Percentiles rank a stretch among this genome's conserved stretches.
Conservation (phyloP, 2,888 invertebrate genomes). For the Drosophila testacea region DNA sequence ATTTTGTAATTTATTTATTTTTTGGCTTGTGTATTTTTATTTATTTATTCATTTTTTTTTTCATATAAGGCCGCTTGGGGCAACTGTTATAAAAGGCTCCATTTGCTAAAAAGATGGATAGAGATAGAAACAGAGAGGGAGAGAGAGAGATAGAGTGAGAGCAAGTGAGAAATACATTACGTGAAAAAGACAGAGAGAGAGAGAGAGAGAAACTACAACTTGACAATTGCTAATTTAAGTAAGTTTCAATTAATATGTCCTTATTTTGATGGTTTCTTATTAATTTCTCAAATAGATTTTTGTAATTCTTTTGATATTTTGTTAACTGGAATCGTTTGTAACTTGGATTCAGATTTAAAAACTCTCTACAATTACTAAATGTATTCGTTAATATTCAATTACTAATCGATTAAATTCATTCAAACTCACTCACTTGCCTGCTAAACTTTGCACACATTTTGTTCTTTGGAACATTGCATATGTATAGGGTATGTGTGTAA, state of each 20-base stretch:
- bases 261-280: conserved; percentile 4
- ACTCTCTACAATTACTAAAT: conserved; percentile 30
- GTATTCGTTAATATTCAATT: conserved; percentile 10
- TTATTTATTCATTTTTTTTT: conserved; percentile 29
- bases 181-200: conserved; percentile 22
- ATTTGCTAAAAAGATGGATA: conserved; percentile 35
- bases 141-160: conserved; percentile 16
- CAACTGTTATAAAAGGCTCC: conserved; percentile 64
- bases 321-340: conserved; percentile 29
- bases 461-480: conserved; percentile 54
- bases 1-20: conserved; percentile 12
- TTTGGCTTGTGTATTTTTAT: conserved; percentile 29
- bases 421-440: conserved; percentile 62
- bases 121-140: conserved; percentile 12
- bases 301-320: background rate
- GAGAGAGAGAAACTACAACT: conserved; percentile 16
- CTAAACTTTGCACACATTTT: conserved; percentile 35
- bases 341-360: conserved; percentile 23
- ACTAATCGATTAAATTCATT: conserved; percentile 61
- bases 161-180: conserved; percentile 1
- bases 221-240: conserved; percentile 24
- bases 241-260: conserved; percentile 11
- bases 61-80: conserved; percentile 71
- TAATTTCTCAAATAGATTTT: conserved; percentile 4
- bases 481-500: conserved; percentile 50